A percentile compares a stretch with the other conserved stretches of the same genome.
phyloP scores from a whole-genome alignment of 1,140 invertebrate genomes.

The Portunus trituberculatus region DNA sequence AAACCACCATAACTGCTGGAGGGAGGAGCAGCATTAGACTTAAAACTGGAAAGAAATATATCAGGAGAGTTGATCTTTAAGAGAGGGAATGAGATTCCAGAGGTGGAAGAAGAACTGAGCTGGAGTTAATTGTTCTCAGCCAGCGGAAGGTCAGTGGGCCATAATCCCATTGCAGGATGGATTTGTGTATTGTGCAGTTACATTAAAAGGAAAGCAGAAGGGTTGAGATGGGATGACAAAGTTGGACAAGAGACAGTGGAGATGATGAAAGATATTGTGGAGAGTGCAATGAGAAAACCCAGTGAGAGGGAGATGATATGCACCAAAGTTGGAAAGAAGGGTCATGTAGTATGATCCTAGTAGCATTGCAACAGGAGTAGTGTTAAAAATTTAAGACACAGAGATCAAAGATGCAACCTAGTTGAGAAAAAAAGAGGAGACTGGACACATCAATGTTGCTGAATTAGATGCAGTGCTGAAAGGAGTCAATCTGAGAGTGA shows the following conservation, averaged over 20 bases:
- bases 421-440: too few species aligned
- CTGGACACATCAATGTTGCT: too few species aligned
- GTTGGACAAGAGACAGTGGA: neutral
- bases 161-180: too few species aligned
- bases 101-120: conserved; percentile 7
- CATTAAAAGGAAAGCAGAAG: too few species aligned
- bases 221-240: neutral
- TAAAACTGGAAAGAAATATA: neutral
- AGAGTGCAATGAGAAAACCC: neutral
- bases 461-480: too few species aligned
- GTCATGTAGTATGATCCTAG: too few species aligned
- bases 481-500: too few species aligned
- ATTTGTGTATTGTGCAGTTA: too few species aligned
- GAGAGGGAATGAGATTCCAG: conserved; percentile 20
- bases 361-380: too few species aligned
- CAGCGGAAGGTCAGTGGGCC: too few species aligned
- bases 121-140: neutral
- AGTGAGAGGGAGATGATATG: conserved; percentile 22
- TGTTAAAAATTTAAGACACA: too few species aligned
- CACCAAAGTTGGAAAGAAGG: neutral
- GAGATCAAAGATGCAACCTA: too few species aligned
- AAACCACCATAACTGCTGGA: neutral
- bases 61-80: neutral
- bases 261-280: conserved; percentile 6
- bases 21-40: neutral